Conservation (phyloP, 2,113 vertebrate genomes). For the Panthera tigris region DNA sequence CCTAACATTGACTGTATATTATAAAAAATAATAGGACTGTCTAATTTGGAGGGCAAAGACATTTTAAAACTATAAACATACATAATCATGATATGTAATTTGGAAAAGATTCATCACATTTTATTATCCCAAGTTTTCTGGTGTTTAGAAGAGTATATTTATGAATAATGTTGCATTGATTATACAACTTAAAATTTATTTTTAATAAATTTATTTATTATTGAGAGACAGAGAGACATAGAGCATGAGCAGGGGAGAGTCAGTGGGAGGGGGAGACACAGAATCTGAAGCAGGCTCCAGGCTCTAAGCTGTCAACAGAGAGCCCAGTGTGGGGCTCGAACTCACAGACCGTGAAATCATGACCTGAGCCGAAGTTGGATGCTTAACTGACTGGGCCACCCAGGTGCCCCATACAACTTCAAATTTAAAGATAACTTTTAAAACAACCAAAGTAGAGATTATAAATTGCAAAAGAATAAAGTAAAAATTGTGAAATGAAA, state of each 20-base stretch:
- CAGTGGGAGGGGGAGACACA: no score
- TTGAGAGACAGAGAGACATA: no score
- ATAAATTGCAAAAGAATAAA: neutral
- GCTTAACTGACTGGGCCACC: no score
- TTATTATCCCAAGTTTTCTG: neutral
- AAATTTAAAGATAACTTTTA: neutral
- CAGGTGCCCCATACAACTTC: neutral
- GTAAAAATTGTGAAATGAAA: neutral
- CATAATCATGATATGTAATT: neutral
- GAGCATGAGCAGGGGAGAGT: no score
- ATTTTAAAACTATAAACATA: neutral
- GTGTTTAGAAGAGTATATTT: neutral
- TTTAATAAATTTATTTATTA: no score
- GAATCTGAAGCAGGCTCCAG: no score
- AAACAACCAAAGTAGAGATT: neutral
- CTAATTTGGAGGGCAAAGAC: neutral
- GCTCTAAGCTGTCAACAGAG: no score
- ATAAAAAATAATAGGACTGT: neutral
- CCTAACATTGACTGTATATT: neutral
- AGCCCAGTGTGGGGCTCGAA: no score
- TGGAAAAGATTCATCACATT: neutral
- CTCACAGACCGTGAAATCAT: no score
- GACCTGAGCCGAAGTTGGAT: no score
- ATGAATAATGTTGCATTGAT: neutral
- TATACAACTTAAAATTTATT: neutral